phyloP scores from a whole-genome alignment of 2,888 invertebrate genomes.

The Cantharis lateralis region DNA sequence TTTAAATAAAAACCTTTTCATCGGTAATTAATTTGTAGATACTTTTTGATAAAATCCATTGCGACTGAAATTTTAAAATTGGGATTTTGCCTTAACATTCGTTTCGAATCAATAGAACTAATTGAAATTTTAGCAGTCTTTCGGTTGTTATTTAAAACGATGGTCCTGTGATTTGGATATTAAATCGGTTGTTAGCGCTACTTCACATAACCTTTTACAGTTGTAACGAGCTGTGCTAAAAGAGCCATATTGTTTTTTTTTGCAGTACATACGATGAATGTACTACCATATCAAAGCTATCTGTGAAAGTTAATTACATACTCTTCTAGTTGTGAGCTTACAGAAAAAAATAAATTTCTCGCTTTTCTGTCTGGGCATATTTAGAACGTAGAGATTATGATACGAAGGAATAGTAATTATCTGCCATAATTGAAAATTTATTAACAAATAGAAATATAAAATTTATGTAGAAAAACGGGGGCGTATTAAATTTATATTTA shows the following conservation, averaged over 20 bases:
- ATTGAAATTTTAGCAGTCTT: background rate
- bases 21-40: background rate
- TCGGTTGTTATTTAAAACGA: background rate
- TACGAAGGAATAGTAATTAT: slow-evolving; percentile 29
- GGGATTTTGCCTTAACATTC: background rate
- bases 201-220: slow-evolving; percentile 28
- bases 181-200: slow-evolving; percentile 19
- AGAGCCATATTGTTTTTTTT: slow-evolving; percentile 20
- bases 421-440: slow-evolving; percentile 29
- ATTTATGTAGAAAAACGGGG: slow-evolving; percentile 17
- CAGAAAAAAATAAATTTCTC: slow-evolving; percentile 11
- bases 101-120: background rate
- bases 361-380: slow-evolving; percentile 32
- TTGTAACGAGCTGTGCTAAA: slow-evolving; percentile 17
- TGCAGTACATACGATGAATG: slow-evolving; percentile 9
- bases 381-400: slow-evolving; percentile 28
- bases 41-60: background rate
- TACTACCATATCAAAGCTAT: slow-evolving; percentile 27
- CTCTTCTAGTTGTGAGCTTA: slow-evolving; percentile 22
- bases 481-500: slow-evolving; percentile 15
- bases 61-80: background rate
- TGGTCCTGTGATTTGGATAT: background rate
- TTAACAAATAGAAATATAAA: slow-evolving; percentile 13
- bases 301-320: slow-evolving; percentile 16
- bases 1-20: background rate